These are phyloP conservation scores for Neostethus bicornis DNA, from an alignment of 2,797 vertebrate genomes.

Conservation along the genomic window DNA sequence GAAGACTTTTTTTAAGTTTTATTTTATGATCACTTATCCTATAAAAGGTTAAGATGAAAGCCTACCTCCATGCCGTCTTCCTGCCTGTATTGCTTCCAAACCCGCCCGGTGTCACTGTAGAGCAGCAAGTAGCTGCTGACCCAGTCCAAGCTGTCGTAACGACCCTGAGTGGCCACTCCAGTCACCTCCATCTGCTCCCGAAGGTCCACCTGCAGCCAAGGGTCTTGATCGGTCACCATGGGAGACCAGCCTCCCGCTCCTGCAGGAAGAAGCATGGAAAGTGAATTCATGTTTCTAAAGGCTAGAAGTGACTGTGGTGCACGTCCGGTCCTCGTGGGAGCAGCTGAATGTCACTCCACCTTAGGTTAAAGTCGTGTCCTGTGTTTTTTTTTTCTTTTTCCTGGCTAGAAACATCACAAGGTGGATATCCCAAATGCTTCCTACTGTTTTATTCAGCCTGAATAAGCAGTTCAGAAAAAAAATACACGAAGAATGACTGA, in stretches of 20 bases:
- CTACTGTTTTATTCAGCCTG: too few relatives aligned
- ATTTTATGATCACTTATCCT: too few relatives aligned
- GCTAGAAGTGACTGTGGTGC: background rate
- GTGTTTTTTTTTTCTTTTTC: too few relatives aligned
- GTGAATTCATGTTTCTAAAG: background rate
- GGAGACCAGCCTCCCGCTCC: constrained; percentile 96
- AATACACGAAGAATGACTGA: too few relatives aligned
- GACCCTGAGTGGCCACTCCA: constrained; percentile 90
- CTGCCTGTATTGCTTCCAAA: constrained; percentile 92
- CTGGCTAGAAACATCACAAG: too few relatives aligned
- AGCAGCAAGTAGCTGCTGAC: constrained; percentile 89
- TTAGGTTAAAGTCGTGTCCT: too few relatives aligned
- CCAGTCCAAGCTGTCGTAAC: constrained; percentile 93
- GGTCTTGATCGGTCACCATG: constrained; percentile 82
- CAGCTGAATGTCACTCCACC: background rate
- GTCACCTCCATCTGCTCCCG: constrained; percentile 91
- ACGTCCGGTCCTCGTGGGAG: background rate
- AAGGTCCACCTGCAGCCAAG: constrained; percentile 96
- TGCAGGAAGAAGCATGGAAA: constrained; percentile 50
- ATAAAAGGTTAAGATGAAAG: constrained; percentile 30
- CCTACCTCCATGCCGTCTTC: constrained; percentile 91
- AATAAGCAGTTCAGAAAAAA: too few relatives aligned
- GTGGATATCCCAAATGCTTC: too few relatives aligned
- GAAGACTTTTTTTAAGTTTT: too few relatives aligned
- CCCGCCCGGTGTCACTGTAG: constrained; percentile 91